Conservation (phyloP, 2,888 invertebrate genomes). For the Chaetoderma sp. region DNA sequence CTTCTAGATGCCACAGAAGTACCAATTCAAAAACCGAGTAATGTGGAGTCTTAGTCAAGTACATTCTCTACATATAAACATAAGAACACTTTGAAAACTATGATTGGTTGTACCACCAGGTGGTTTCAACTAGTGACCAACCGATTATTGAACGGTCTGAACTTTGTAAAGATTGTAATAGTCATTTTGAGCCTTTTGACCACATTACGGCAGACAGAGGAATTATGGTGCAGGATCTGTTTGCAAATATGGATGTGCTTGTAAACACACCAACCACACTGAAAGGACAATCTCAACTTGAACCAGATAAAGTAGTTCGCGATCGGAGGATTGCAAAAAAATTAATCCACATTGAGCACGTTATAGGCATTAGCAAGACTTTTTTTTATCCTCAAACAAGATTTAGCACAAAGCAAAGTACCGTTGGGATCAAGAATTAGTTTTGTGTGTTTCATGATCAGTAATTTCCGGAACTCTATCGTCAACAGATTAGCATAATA, state of each 20-base stretch:
- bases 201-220: conserved; percentile 28
- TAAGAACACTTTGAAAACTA: conserved; percentile 39
- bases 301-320: conserved; percentile 9
- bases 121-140: conserved; percentile 21
- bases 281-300: conserved; percentile 19
- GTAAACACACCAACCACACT: conserved; percentile 23
- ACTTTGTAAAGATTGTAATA: neutral
- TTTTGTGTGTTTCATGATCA: conserved; percentile 21
- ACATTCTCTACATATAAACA: conserved; percentile 43
- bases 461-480: conserved; percentile 34
- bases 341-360: conserved; percentile 26
- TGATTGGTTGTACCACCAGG: conserved; percentile 31
- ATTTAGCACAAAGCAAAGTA: conserved; percentile 14
- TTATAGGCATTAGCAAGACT: conserved; percentile 30
- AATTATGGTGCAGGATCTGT: conserved; percentile 26
- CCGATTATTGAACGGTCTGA: conserved; percentile 20
- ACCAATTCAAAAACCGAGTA: conserved; percentile 37
- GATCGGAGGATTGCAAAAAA: conserved; percentile 18
- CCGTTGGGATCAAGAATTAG: conserved; percentile 16
- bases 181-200: neutral
- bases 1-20: conserved; percentile 42
- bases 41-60: conserved; percentile 30
- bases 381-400: conserved; percentile 28
- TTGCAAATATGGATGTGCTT: conserved; percentile 19
- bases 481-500: conserved; percentile 18